These are phyloP conservation scores for Pogonomyrmex barbatus DNA, from an alignment of 1,140 invertebrate species.

Conservation along the genomic window DNA sequence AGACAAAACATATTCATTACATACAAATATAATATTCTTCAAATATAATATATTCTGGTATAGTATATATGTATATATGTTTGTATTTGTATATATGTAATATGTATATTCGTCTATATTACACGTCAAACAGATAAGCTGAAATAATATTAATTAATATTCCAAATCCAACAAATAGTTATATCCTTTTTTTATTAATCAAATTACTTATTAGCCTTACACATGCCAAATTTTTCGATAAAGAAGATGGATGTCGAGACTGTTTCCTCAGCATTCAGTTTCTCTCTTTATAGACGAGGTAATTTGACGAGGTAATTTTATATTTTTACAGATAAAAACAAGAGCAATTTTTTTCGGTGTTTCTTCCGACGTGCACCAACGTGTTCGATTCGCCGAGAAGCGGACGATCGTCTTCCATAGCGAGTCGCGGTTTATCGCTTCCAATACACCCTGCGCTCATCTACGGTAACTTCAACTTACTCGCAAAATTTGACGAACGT, in stretches of 20 bases:
- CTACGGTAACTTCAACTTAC: constrained; percentile 63
- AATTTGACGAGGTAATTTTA: background rate
- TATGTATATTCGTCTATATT: too few relatives aligned
- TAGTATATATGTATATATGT: too few relatives aligned
- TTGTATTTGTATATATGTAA: too few relatives aligned
- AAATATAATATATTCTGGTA: too few relatives aligned
- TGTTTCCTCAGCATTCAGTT: background rate
- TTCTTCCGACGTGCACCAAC: constrained; percentile 75
- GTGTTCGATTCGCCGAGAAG: constrained; percentile 74
- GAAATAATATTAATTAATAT: too few relatives aligned
- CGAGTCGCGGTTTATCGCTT: constrained; percentile 73
- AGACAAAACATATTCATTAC: too few relatives aligned
- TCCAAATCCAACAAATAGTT: too few relatives aligned
- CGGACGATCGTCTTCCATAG: constrained; percentile 65
- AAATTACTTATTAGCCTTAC: too few relatives aligned
- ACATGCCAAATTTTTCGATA: background rate
- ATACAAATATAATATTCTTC: too few relatives aligned
- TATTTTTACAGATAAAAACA: constrained; percentile 72
- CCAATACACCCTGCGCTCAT: constrained; percentile 67
- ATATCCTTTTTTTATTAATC: too few relatives aligned
- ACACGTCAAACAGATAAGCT: too few relatives aligned
- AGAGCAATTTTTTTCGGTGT: constrained; percentile 73
- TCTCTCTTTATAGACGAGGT: background rate
- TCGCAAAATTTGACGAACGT: background rate
- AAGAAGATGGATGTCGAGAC: background rate